These are phyloP conservation scores for Sebastes minor DNA, from an alignment of 2,797 vertebrate genomes.

Conservation along the genomic window DNA sequence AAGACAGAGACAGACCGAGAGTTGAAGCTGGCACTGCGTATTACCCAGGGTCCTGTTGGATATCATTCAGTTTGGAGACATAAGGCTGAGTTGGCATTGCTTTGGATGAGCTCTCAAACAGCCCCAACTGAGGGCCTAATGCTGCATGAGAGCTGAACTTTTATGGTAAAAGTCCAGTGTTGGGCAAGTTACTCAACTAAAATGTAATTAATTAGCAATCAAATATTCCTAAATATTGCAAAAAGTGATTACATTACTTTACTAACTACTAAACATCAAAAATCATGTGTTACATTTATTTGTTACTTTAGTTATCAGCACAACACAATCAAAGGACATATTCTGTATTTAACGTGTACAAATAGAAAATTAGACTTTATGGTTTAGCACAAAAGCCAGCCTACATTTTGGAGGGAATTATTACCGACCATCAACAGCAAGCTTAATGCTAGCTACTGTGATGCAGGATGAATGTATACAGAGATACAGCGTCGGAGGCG, in stretches of 20 bases:
- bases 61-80: constrained; percentile 63
- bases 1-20: constrained; percentile 20
- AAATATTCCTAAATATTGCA: not conserved
- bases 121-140: not conserved
- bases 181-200: not conserved
- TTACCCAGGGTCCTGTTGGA: constrained; percentile 65
- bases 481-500: too few relatives aligned
- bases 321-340: not conserved
- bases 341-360: not conserved
- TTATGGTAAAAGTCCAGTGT: not conserved
- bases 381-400: not conserved
- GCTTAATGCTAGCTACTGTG: not conserved
- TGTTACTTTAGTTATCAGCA: not conserved
- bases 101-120: constrained; percentile 33
- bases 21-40: constrained; percentile 49
- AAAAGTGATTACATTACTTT: not conserved
- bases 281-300: not conserved
- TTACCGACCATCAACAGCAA: not conserved
- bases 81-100: constrained; percentile 48
- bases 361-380: not conserved
- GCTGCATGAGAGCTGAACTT: constrained; percentile 14
- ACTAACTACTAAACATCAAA: not conserved
- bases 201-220: not conserved
- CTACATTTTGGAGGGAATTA: not conserved
- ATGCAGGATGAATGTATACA: too few relatives aligned